These are phyloP conservation scores for Leontocebus nigricollis DNA, from an alignment of 2,797 vertebrate species.

Conservation along the genomic window DNA sequence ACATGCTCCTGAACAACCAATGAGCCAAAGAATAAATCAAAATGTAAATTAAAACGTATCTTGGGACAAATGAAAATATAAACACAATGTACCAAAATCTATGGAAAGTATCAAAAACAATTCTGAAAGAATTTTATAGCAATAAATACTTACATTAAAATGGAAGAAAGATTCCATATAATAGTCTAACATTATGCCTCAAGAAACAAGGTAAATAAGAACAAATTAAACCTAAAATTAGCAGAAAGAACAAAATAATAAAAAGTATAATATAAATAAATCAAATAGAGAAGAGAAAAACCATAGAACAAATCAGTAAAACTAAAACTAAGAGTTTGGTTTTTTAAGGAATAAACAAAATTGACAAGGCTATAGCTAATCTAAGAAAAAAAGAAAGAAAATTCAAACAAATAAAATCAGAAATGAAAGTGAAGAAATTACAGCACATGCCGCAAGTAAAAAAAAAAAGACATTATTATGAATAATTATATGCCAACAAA, in stretches of 20 bases:
- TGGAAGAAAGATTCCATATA: background rate
- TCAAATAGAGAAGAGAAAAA: background rate
- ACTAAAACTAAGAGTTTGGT: background rate
- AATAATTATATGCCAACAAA: background rate
- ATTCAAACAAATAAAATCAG: background rate
- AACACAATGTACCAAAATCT: background rate
- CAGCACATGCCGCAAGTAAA: background rate
- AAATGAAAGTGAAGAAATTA: background rate
- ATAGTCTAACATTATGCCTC: background rate
- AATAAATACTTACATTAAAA: background rate
- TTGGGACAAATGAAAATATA: background rate
- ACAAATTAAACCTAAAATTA: background rate
- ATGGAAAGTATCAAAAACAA: background rate
- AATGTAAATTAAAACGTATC: background rate
- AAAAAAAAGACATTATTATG: background rate
- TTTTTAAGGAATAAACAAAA: background rate
- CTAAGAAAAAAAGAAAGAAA: background rate
- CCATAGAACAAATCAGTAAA: background rate
- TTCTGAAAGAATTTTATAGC: background rate
- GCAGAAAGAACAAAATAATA: background rate
- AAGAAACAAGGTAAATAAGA: background rate
- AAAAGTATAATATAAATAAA: background rate
- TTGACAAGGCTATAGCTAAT: background rate
- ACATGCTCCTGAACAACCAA: background rate
- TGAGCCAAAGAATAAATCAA: background rate